Conservation (phyloP, 92 coral and sea anemone species). For the Nematostella vectensis region DNA sequence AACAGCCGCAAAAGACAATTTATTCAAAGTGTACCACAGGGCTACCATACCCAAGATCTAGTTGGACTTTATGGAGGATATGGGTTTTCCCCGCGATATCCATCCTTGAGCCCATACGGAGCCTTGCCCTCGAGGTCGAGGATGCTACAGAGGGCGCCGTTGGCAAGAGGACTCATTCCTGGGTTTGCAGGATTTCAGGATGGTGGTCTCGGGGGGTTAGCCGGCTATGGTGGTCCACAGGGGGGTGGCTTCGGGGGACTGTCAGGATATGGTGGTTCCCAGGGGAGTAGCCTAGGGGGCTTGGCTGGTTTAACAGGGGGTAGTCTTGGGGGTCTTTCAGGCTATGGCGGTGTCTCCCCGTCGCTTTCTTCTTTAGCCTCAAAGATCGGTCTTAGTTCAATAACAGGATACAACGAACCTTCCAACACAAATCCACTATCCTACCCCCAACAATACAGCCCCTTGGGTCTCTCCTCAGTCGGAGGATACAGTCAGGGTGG, state of each 20-base stretch:
- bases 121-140: constrained; percentile 1
- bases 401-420: background rate
- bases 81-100: constrained; percentile 32
- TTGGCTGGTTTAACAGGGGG: background rate
- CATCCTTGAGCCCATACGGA: background rate
- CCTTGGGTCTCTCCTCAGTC: background rate
- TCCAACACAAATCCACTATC: background rate
- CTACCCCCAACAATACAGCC: too few species aligned
- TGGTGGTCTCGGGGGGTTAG: background rate
- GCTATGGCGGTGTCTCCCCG: background rate
- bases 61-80: constrained; percentile 23
- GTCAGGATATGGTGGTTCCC: constrained; percentile 4
- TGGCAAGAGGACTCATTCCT: constrained; percentile 16
- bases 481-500: background rate
- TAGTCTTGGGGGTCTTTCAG: too few species aligned
- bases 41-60: constrained; percentile 25
- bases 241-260: background rate
- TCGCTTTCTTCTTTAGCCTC: background rate
- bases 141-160: constrained; percentile 18
- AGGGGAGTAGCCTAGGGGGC: constrained; percentile 10
- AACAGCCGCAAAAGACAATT: constrained; percentile 53
- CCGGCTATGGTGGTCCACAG: constrained; percentile 4
- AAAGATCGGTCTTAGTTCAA: background rate
- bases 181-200: constrained; percentile 5
- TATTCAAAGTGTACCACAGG: constrained; percentile 53